Percentiles rank a stretch among this genome's conserved stretches.
These are phyloP conservation scores for Elephantulus edwardii DNA, from an alignment of 2,113 vertebrate species.

Conservation along the genomic window DNA sequence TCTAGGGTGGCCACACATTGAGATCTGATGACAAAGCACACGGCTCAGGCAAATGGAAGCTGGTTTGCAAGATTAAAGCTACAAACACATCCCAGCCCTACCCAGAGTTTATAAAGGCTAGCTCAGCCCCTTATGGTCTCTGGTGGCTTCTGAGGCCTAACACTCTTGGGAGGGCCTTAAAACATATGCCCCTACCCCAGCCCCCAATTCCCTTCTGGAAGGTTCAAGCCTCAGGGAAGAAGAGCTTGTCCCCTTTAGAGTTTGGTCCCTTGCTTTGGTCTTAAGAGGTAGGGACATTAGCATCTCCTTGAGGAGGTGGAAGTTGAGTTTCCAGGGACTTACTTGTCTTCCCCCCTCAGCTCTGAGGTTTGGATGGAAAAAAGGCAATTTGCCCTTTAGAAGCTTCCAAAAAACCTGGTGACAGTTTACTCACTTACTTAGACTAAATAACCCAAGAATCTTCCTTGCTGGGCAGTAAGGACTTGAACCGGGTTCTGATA, in stretches of 20 bases:
- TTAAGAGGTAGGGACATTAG: neutral
- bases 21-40: neutral
- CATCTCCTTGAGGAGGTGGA: neutral
- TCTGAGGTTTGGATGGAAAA: neutral
- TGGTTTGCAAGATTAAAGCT: neutral
- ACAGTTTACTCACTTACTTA: neutral
- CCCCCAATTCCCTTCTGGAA: neutral
- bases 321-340: neutral
- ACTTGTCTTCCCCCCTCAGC: neutral
- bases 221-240: neutral
- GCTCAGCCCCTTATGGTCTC: neutral
- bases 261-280: neutral
- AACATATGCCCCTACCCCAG: rapidly evolving
- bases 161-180: neutral
- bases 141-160: neutral
- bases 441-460: neutral
- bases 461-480: neutral
- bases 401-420: neutral
- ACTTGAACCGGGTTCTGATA: neutral
- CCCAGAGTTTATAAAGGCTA: neutral
- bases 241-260: neutral
- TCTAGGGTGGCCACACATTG: neutral
- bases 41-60: neutral
- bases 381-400: neutral
- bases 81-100: rapidly evolving